Evolutionary conservation across 53 echinoderm and acorn worm species (phyloP).

Genomic region (Mesocentrotus franciscanus): DNA sequence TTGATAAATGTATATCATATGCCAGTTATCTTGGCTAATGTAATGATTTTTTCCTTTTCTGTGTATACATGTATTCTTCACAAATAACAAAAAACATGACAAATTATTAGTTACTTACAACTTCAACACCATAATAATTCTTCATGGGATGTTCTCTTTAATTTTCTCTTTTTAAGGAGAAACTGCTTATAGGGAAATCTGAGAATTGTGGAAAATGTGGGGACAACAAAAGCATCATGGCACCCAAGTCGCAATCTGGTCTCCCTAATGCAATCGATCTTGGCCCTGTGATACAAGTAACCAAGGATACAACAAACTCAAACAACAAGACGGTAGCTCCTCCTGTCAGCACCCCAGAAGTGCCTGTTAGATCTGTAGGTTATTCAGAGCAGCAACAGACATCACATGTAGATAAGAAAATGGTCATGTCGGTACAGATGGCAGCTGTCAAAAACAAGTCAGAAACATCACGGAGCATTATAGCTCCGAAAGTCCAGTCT

Average conservation of each 20-base stretch:
- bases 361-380: background rate
- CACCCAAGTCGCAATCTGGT: background rate
- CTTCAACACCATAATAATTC: too few species aligned
- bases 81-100: too few species aligned
- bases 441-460: background rate
- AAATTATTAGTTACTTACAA: too few species aligned
- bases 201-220: background rate
- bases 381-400: background rate
- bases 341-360: background rate
- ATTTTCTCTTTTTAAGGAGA: background rate
- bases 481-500: background rate
- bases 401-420: background rate
- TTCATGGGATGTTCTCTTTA: background rate
- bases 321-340: background rate
- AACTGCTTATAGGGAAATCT: background rate
- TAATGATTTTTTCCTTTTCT: too few species aligned
- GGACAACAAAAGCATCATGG: background rate
- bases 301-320: background rate
- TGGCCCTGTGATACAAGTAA: background rate
- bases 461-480: background rate
- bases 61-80: too few species aligned
- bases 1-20: too few species aligned
- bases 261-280: background rate
- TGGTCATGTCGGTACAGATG: background rate
- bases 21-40: too few species aligned